phyloP scores from a whole-genome alignment of 1,140 invertebrate genomes.

The Aricia agestis region DNA sequence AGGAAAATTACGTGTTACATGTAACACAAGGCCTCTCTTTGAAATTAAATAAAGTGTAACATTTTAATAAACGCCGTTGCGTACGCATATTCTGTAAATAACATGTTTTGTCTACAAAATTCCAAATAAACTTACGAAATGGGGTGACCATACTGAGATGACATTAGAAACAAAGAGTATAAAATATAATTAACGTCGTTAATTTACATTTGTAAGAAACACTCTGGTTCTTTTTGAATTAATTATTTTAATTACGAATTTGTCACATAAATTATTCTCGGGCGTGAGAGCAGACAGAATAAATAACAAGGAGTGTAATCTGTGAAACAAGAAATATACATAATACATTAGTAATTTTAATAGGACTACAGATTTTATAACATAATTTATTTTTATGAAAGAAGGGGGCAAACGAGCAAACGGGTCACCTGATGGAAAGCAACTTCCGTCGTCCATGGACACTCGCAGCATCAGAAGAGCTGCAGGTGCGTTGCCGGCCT shows the following conservation, averaged over 20 bases:
- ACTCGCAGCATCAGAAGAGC: no score
- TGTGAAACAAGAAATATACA: neutral
- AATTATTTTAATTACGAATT: constrained; percentile 2
- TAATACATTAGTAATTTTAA: neutral
- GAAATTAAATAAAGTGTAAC: neutral
- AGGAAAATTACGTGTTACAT: neutral
- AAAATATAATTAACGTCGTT: neutral
- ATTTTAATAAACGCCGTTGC: neutral
- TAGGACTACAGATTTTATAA: no score
- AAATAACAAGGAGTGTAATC: neutral
- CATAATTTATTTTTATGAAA: no score
- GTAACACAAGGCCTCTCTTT: neutral
- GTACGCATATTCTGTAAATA: neutral
- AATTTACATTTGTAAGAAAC: neutral
- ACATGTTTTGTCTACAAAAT: neutral
- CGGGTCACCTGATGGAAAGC: no score
- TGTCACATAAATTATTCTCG: constrained; percentile 1
- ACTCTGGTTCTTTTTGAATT: neutral
- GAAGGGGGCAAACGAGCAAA: no score
- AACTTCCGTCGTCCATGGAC: no score
- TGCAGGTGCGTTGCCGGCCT: no score
- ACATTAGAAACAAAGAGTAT: neutral
- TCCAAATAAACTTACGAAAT: neutral
- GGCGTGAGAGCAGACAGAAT: neutral
- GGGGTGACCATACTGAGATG: neutral